Conservation (phyloP, 1,140 invertebrate species). For the Camponotus vicinus region DNA sequence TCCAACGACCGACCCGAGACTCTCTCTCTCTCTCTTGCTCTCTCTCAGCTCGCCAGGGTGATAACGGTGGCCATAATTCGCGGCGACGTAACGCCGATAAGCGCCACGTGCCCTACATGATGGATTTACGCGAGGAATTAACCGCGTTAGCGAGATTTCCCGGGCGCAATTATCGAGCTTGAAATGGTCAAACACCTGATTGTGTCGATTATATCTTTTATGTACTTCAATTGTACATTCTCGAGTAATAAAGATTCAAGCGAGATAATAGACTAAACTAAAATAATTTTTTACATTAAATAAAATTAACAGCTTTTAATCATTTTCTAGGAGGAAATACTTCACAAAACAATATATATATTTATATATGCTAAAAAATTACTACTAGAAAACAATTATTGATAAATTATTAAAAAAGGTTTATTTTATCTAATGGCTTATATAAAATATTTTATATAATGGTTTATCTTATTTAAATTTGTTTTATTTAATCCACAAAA, state of each 20-base stretch:
- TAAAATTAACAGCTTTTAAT: background rate
- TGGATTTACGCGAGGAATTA: constrained; percentile 60
- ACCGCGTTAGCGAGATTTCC: constrained; percentile 61
- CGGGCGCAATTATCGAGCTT: constrained; percentile 48
- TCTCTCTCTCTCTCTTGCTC: background rate
- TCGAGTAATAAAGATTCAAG: background rate
- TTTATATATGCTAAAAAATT: too few species aligned
- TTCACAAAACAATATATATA: background rate
- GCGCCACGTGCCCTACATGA: constrained; percentile 52
- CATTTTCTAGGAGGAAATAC: background rate
- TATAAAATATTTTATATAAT: too few species aligned
- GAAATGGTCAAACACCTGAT: constrained; percentile 55
- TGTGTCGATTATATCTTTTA: constrained; percentile 36
- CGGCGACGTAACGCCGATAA: constrained; percentile 58
- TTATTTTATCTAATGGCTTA: too few species aligned
- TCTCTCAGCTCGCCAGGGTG: constrained; percentile 24
- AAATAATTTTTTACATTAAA: background rate
- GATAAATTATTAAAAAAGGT: too few species aligned
- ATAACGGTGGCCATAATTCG: constrained; percentile 58
- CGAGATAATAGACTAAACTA: background rate
- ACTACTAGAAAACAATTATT: too few species aligned
- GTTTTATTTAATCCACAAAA: too few species aligned
- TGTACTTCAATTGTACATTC: background rate
- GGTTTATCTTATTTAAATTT: too few species aligned
- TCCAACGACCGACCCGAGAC: constrained; percentile 18